Conservation (phyloP, 2,797 vertebrate genomes). For the Sitta carolinensis region DNA sequence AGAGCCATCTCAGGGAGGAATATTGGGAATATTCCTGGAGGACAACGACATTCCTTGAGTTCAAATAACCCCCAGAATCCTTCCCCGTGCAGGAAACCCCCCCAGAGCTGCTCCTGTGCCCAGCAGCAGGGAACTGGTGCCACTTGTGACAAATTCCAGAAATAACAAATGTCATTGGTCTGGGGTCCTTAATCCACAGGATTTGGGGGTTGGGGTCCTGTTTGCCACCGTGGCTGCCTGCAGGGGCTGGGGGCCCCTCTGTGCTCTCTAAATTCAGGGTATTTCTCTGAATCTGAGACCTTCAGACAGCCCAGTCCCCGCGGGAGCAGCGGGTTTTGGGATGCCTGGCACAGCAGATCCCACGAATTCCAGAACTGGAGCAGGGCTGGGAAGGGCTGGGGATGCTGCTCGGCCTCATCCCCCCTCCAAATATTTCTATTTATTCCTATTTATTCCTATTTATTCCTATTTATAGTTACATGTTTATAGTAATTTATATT, state of each 20-base stretch:
- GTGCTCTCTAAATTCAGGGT: fast-evolving
- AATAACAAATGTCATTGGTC: neutral
- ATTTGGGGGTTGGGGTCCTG: no score
- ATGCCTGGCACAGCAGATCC: neutral
- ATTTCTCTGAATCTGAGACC: neutral
- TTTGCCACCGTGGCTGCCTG: fast-evolving
- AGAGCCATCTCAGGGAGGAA: neutral
- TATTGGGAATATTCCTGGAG: neutral
- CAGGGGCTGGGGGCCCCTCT: neutral
- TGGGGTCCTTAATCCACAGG: fast-evolving
- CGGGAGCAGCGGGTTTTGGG: neutral
- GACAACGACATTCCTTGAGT: neutral
- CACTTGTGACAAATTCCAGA: neutral
- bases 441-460: no score
- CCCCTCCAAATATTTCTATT: no score
- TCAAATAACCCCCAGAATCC: neutral
- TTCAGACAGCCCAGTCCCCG: neutral
- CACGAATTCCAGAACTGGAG: neutral
- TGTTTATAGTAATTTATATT: no score
- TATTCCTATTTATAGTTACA: no score
- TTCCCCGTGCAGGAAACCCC: neutral
- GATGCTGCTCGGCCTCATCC: no score
- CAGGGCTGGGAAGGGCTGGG: no score
- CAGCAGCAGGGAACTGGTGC: neutral
- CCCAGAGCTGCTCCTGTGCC: no score